A percentile compares a stretch with the other conserved stretches of the same genome.
phyloP scores from a whole-genome alignment of 1,140 invertebrate genomes.

The Platorchestia sp. region DNA sequence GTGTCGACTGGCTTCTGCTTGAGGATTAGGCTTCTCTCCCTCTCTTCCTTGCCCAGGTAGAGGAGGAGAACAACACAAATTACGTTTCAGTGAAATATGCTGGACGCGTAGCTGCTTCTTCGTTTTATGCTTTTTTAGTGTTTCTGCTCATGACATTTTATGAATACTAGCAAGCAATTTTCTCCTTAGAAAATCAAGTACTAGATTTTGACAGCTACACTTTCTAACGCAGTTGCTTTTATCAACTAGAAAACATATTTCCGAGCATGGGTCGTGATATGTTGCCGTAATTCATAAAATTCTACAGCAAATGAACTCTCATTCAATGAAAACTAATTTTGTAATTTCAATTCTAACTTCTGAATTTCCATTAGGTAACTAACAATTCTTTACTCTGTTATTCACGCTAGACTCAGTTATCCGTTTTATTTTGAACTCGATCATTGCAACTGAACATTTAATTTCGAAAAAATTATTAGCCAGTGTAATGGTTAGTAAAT shows the following conservation, averaged over 20 bases:
- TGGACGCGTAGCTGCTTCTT: neutral
- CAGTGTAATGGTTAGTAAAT: no score
- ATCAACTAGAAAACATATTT: neutral
- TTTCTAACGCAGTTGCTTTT: neutral
- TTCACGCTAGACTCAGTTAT: neutral
- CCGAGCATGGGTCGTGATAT: neutral
- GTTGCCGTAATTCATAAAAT: neutral
- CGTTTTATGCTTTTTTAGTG: neutral
- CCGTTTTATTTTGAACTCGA: neutral
- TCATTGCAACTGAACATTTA: neutral
- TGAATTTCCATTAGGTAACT: neutral
- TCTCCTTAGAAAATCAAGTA: neutral
- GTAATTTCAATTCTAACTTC: neutral
- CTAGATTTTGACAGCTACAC: neutral
- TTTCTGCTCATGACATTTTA: neutral
- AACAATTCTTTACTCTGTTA: neutral
- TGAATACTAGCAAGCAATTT: neutral
- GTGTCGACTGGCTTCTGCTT: neutral
- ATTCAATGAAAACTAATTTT: neutral
- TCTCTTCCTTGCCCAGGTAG: neutral
- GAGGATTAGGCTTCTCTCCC: slow-evolving; percentile 21
- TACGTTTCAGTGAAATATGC: neutral
- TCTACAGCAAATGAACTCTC: neutral
- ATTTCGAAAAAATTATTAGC: neutral
- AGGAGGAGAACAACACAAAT: neutral